Conservation (phyloP, 2,113 vertebrate genomes). For the Emydura subglobosa region DNA sequence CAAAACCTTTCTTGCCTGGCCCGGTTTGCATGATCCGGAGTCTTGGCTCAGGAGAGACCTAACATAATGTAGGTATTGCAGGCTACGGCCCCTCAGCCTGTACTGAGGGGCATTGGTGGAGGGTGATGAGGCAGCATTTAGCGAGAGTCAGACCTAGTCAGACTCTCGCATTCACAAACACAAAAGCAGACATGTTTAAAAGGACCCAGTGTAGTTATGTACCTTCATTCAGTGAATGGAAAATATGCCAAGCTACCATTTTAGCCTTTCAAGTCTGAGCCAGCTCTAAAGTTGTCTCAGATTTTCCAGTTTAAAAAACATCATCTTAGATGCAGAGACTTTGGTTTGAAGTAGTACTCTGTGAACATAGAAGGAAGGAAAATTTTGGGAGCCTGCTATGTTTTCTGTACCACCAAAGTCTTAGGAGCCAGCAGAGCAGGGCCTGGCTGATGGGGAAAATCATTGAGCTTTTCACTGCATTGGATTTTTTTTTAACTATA, state of each 20-base stretch:
- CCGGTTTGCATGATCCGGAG: background rate
- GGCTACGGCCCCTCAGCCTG: background rate
- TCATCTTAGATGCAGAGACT: background rate
- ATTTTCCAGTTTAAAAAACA: background rate
- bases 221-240: background rate
- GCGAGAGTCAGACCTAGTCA: fast-evolving
- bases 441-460: background rate
- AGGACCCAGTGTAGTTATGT: background rate
- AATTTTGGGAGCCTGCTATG: fast-evolving
- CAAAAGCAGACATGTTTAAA: fast-evolving
- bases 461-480: background rate
- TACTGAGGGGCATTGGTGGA: background rate
- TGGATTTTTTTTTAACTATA: background rate
- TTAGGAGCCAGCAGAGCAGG: background rate
- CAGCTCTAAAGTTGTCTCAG: fast-evolving
- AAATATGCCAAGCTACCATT: background rate
- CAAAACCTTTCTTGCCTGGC: conserved; percentile 15
- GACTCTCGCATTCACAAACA: background rate
- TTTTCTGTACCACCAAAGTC: background rate
- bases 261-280: background rate
- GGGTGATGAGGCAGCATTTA: background rate
- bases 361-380: fast-evolving
- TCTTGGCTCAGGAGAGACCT: background rate
- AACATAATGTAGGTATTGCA: background rate
- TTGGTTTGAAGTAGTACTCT: background rate